Evolutionary conservation across 2,113 vertebrate species (phyloP), one percentile per base, ranked within the genome.

Genomic region (Oenanthe melanoleuca): DNA sequence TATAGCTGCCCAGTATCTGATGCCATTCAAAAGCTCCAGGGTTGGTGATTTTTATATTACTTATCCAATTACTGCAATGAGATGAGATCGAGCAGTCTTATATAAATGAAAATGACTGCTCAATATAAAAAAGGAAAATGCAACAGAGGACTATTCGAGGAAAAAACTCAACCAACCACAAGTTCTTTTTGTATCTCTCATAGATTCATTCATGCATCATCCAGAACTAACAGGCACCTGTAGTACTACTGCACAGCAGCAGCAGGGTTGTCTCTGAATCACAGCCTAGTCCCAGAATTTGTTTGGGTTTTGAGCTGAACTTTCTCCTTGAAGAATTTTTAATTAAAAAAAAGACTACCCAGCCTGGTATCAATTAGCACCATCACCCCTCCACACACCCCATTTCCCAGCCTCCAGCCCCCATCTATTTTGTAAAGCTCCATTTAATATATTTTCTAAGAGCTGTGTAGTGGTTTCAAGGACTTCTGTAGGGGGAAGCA

Each of bases 141-240:
- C 4, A 33, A 28, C 20, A 70, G 21, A 71, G 25, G 8, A 8
- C 3, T 23, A 1, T 0, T 6, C 9, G 13, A 40, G 14, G n/a
- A 8, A 4, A 8, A 40, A 73, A 26, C 20, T 28, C 7, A 22
- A 25, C 10, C 29, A 61, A 42, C 24, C 7, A 14, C 21, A 25
- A 37, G 13, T 9, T 18, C 11, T 55, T 6, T 63, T 69, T 50
- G 20, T 26, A 12, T 21, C 21, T 16, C 72, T 67, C 15, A 3
- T 8, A 22, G 33, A 11, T 31, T 40, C 5, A 3, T 6, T 28
- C 0, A 0, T 6, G 22, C 45, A 29, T 28, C n/a, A 6, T 15
- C 38, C 53, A 14, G 33, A 31, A 34, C 7, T 10, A 67, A 8
- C 1, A 34, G 38, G 9, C 12, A 4, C 6, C 26, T 24, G 23